A percentile compares a stretch with the other conserved stretches of the same genome.
Evolutionary conservation across 30 jellyfish, hydroid and myxozoan species (phyloP).

Genomic region (Rhopilema esculentum): DNA sequence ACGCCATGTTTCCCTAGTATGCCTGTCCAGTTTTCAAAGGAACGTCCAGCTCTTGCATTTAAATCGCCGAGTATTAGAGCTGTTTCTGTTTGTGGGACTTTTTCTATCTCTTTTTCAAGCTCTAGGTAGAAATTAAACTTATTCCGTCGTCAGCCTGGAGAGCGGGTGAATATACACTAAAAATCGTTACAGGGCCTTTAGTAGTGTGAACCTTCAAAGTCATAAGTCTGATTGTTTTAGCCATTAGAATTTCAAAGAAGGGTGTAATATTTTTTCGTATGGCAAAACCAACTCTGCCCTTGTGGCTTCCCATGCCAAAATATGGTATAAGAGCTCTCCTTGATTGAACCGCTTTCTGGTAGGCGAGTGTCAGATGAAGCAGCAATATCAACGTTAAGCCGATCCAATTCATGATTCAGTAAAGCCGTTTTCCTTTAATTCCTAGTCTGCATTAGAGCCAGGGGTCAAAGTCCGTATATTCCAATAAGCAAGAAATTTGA

Average conservation of each 20-base stretch:
- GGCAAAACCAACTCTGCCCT: conserved; percentile 51
- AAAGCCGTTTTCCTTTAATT: conserved; percentile 11
- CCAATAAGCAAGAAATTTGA: conserved; percentile 39
- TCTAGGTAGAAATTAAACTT: neutral
- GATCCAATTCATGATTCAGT: neutral
- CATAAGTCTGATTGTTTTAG: neutral
- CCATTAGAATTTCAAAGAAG: conserved; percentile 1
- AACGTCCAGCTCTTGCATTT: conserved; percentile 34
- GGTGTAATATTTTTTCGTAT: neutral
- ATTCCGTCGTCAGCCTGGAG: conserved; percentile 1
- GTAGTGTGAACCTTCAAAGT: conserved; percentile 14
- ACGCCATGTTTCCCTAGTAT: conserved; percentile 31
- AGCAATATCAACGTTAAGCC: conserved; percentile 19
- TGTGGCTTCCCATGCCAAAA: conserved; percentile 52
- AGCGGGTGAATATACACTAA: conserved; percentile 49
- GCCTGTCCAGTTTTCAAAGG: neutral
- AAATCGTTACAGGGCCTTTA: conserved; percentile 11
- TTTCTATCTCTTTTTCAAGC: neutral
- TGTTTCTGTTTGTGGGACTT: conserved; percentile 8
- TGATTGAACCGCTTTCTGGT: conserved; percentile 4
- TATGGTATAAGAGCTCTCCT: conserved; percentile 17
- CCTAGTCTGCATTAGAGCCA: neutral
- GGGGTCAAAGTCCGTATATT: conserved; percentile 10
- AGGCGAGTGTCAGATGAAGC: conserved; percentile 42
- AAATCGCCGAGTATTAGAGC: conserved; percentile 28